Conservation (phyloP, 2,113 vertebrate species). For the Corydoras maculifer region DNA sequence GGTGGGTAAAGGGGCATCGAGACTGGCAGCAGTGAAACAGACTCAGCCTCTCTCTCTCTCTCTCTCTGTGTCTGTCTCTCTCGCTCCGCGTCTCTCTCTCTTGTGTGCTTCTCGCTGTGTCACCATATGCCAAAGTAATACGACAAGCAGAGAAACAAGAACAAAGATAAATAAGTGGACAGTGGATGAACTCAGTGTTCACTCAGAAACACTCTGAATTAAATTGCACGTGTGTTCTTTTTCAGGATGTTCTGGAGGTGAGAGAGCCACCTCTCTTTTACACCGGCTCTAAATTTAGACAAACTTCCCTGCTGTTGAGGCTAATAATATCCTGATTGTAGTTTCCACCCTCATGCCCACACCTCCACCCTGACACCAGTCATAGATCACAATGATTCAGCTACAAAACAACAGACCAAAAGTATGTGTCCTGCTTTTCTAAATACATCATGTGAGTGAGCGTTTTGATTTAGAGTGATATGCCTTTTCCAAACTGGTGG, state of each 20-base stretch:
- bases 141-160: conserved; percentile 10
- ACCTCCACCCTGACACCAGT: too few relatives aligned
- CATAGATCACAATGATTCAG: too few relatives aligned
- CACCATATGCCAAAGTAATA: conserved; percentile 54
- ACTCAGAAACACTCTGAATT: neutral
- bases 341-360: neutral
- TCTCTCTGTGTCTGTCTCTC: neutral
- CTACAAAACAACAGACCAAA: too few relatives aligned
- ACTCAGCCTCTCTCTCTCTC: too few relatives aligned
- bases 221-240: neutral
- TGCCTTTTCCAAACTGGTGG: too few relatives aligned
- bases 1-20: neutral
- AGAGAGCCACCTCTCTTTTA: neutral
- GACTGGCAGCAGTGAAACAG: too few relatives aligned
- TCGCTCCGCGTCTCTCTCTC: neutral
- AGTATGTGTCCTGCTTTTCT: too few relatives aligned
- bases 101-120: conserved; percentile 49
- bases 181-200: too few relatives aligned
- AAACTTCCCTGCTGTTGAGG: neutral
- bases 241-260: neutral
- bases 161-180: too few relatives aligned
- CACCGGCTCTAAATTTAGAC: neutral
- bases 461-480: too few relatives aligned
- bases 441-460: too few relatives aligned
- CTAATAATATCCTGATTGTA: neutral